Base-by-base conservation (phyloP, 2,797 vertebrate genomes). In the Mallotus villosus region DNA sequence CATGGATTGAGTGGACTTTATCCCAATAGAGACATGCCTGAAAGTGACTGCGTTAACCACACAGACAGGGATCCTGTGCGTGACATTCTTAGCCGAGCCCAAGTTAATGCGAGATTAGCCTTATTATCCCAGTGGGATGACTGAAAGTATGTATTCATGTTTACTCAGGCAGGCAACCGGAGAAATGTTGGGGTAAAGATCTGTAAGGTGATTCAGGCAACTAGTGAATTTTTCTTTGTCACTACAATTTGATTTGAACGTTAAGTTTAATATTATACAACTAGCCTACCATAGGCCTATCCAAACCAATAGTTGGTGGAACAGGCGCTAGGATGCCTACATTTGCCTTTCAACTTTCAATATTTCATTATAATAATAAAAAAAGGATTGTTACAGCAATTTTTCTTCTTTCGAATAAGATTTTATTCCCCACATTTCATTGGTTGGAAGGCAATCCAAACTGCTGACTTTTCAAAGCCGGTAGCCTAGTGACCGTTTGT, bases 31-130 rank as follows among this genome's bases (percentile, higher is more conserved):
- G 51, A 55, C 19, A 55, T 55, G 51, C 5, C 51, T 19, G 51
- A 55, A n/a, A 19, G 7, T 7, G 51, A 17, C 16, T 17, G 16
- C 17, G 16, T n/a, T 55, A n/a, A n/a, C 16, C 6, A 14, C 19
- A 14, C 14, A 55, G 51, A 55, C 51, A 5, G 19, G 51, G 51
- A n/a, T 17, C 51, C 51, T n/a, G 41, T 55, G 51, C 19, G 17
- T 55, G 51, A 55, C 51, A 55, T 55, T 55, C 51, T 55, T 55
- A 55, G 51, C 51, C 16, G 17, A 55, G 19, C 17, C 51, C 51
- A 17, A 55, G 51, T 55, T 88, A 91, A 90, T 90, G 64, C 77
- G 59, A 87, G 91, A 92, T 92, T 91, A 91, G 67, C 77, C 70
- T 5, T 68, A 16, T 73, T 78, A 67, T 63, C 65, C 70, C 80